These are phyloP conservation scores for Spongilla lacustris DNA, from an alignment of 37 sponge, comb jelly and placozoan genomes.

Conservation along the genomic window DNA sequence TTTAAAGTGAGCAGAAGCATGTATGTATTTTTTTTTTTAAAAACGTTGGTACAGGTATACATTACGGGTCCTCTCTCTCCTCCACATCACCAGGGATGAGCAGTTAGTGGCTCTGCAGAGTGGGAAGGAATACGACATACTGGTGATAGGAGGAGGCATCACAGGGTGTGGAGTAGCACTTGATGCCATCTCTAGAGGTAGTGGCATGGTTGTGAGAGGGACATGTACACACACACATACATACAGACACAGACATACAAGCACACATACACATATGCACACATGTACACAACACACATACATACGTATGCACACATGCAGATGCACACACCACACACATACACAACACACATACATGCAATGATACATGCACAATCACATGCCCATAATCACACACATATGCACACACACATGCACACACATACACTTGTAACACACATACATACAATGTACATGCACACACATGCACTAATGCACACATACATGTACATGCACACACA, in stretches of 20 bases:
- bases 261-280: not conserved
- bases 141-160: conserved; percentile 98
- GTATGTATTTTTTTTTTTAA: not conserved
- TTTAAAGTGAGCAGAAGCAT: not conserved
- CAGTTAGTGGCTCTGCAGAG: conserved; percentile 65
- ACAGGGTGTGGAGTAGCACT: conserved; percentile 97
- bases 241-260: not conserved
- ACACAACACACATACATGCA: too few species aligned
- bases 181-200: conserved; percentile 92
- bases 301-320: not conserved
- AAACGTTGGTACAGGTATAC: not conserved
- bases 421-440: too few species aligned
- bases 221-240: not conserved
- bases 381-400: not conserved
- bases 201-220: too few species aligned
- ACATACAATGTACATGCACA: too few species aligned
- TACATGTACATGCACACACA: not conserved
- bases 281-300: not conserved
- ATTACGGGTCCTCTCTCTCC: too few species aligned
- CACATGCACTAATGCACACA: too few species aligned
- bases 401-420: not conserved
- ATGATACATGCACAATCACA: not conserved
- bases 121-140: conserved; percentile 87
- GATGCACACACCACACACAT: too few species aligned
- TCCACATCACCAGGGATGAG: conserved; percentile 61